Conservation (phyloP, 1,140 invertebrate species). For the Copidosoma floridanum region DNA sequence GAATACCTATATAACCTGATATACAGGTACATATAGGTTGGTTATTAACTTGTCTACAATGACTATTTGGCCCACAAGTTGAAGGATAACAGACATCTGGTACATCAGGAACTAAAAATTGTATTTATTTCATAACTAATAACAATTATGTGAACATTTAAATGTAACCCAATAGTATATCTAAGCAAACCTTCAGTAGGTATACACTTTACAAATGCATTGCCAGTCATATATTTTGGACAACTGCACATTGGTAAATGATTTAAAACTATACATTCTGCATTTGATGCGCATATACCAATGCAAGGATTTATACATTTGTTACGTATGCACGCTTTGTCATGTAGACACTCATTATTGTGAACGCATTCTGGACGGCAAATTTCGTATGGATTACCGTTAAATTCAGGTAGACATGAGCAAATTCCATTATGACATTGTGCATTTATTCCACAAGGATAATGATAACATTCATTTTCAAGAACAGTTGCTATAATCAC, state of each 20-base stretch:
- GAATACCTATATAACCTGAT: slow-evolving; percentile 55
- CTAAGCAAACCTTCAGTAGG: neutral
- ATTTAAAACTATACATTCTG: slow-evolving; percentile 71
- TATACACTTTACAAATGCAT: slow-evolving; percentile 67
- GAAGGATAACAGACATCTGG: slow-evolving; percentile 60
- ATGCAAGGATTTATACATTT: slow-evolving; percentile 73
- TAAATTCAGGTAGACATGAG: slow-evolving; percentile 69
- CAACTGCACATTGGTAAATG: slow-evolving; percentile 76
- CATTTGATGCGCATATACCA: slow-evolving; percentile 71
- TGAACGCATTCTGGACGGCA: slow-evolving; percentile 72
- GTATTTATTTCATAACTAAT: neutral
- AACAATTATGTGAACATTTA: neutral
- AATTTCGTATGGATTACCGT: slow-evolving; percentile 72
- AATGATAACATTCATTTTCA: slow-evolving; percentile 67
- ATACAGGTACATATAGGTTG: slow-evolving; percentile 55
- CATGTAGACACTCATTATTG: slow-evolving; percentile 68
- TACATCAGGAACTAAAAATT: slow-evolving; percentile 17
- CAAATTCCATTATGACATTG: slow-evolving; percentile 69
- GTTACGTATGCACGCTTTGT: slow-evolving; percentile 67
- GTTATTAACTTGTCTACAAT: slow-evolving; percentile 38
- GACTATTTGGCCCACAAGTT: slow-evolving; percentile 54
- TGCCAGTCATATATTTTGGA: slow-evolving; percentile 67
- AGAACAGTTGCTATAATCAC: slow-evolving; percentile 39
- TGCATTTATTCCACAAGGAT: slow-evolving; percentile 73
- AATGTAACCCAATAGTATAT: neutral